These are phyloP conservation scores for Nannospalax galili DNA, from an alignment of 2,113 vertebrate genomes.

Conservation along the genomic window DNA sequence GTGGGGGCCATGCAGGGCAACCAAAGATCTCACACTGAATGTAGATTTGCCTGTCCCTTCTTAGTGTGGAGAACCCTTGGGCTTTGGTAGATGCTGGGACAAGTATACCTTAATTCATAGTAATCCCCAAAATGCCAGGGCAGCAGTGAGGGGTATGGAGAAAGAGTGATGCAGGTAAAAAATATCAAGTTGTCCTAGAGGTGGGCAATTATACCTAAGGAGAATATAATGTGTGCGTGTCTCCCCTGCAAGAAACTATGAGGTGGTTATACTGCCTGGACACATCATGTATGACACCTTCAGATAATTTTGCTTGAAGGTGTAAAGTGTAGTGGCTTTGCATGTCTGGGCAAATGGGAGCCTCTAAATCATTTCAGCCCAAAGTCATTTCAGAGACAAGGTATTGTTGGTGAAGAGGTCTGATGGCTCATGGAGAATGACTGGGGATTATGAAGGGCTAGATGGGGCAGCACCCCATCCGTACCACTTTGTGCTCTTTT, in stretches of 20 bases:
- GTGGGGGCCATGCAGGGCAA: neutral
- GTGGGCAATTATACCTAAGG: neutral
- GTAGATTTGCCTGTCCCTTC: neutral
- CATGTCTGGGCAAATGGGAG: neutral
- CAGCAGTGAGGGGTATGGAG: neutral
- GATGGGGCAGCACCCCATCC: neutral
- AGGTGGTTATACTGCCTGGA: too few species aligned
- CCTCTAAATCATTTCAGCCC: neutral
- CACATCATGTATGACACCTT: too few species aligned
- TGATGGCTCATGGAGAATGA: neutral
- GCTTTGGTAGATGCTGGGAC: neutral
- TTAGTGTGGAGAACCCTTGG: neutral
- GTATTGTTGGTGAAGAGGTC: neutral
- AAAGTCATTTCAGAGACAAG: neutral
- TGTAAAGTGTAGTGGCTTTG: neutral
- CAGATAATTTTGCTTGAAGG: neutral
- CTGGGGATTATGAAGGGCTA: neutral
- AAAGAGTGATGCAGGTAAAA: neutral
- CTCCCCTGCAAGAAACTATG: neutral
- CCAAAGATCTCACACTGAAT: too few species aligned
- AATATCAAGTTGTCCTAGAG: neutral
- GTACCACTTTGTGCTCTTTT: neutral
- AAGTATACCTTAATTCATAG: neutral
- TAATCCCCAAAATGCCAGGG: neutral
- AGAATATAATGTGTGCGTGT: neutral